A percentile compares a stretch with the other conserved stretches of the same genome.
These are phyloP conservation scores for Chloromyia formosa DNA, from an alignment of 2,888 invertebrate genomes.

Conservation along the genomic window DNA sequence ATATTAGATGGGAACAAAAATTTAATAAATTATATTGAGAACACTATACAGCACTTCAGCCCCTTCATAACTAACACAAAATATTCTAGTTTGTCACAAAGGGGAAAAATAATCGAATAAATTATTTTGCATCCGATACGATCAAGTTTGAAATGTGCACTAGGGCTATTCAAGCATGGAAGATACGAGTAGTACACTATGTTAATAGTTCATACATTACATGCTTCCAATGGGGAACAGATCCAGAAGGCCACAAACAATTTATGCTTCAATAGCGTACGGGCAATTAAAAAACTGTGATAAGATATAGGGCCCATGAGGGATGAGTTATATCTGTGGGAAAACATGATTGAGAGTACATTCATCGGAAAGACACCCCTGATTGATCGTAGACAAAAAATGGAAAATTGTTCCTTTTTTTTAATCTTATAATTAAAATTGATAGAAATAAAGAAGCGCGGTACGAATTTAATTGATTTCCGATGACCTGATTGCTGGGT, in stretches of 20 bases:
- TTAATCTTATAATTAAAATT: conserved; percentile 25
- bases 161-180: background rate
- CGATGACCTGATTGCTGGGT: too few relatives aligned
- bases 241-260: background rate
- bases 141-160: conserved; percentile 20
- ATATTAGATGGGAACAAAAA: too few relatives aligned
- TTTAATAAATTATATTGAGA: too few relatives aligned
- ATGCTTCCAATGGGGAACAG: too few relatives aligned
- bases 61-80: too few relatives aligned
- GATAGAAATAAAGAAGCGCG: background rate
- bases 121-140: conserved; percentile 39
- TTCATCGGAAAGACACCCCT: background rate
- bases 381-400: background rate
- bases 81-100: background rate
- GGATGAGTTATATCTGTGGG: conserved; percentile 31
- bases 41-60: too few relatives aligned
- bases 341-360: background rate
- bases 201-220: background rate
- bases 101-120: conserved; percentile 11
- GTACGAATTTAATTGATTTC: too few relatives aligned
- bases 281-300: background rate
- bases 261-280: background rate
- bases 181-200: background rate
- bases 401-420: background rate
- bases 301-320: conserved; percentile 4